These are phyloP conservation scores for Enchytraeus crypticus DNA, from an alignment of 2,888 invertebrate genomes.

Conservation along the genomic window DNA sequence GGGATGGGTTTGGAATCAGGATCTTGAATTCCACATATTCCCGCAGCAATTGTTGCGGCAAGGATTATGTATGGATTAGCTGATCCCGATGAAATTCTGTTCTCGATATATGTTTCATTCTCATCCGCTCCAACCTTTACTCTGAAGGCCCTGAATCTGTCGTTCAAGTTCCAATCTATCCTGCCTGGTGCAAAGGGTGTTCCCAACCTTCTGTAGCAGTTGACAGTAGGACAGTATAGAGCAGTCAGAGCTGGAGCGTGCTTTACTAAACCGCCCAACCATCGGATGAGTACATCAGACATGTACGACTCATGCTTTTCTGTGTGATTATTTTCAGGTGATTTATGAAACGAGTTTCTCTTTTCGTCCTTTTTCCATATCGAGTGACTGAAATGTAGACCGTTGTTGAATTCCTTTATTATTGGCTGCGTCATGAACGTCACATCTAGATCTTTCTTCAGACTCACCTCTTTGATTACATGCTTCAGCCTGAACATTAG, in stretches of 20 bases:
- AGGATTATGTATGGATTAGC: conserved; percentile 10
- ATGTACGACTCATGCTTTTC: conserved; percentile 2
- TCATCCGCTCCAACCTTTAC: background rate
- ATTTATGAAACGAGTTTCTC: conserved; percentile 12
- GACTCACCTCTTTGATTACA: conserved; percentile 19
- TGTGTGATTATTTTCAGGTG: conserved; percentile 10
- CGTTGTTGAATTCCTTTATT: conserved; percentile 8
- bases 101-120: conserved; percentile 4
- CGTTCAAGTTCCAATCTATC: background rate
- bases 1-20: conserved; percentile 2
- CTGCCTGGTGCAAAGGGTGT: background rate
- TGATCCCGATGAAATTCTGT: background rate
- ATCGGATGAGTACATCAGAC: conserved; percentile 11
- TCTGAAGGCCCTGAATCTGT: background rate
- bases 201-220: conserved; percentile 9
- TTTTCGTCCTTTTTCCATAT: conserved; percentile 12
- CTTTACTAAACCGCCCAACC: conserved; percentile 3
- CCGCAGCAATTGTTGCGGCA: conserved; percentile 10
- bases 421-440: conserved; percentile 25
- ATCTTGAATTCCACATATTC: conserved; percentile 14
- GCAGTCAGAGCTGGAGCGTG: conserved; percentile 10
- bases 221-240: conserved; percentile 3
- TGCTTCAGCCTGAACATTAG: conserved; percentile 17
- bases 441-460: conserved; percentile 2
- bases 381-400: conserved; percentile 25